These are phyloP conservation scores for Formica exsecta DNA, from an alignment of 1,140 invertebrate genomes.

Conservation along the genomic window DNA sequence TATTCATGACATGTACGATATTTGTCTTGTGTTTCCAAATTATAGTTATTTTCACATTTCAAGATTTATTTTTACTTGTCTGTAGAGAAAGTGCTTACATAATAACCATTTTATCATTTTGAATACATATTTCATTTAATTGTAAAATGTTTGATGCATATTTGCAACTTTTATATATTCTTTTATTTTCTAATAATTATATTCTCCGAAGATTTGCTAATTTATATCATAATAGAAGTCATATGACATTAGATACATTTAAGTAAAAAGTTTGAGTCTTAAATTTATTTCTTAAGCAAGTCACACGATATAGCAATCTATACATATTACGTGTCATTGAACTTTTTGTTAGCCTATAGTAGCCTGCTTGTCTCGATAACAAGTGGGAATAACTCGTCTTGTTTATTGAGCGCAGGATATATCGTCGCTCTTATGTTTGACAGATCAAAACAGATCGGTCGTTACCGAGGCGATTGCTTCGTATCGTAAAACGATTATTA, in stretches of 20 bases:
- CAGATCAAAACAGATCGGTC: neutral
- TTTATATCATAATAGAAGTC: neutral
- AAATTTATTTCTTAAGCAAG: neutral
- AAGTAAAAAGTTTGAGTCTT: neutral
- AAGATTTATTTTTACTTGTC: neutral
- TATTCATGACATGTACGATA: neutral
- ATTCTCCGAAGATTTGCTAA: neutral
- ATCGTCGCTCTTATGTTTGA: neutral
- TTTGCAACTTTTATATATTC: neutral
- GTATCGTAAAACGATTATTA: conserved; percentile 49
- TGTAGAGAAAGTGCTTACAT: neutral
- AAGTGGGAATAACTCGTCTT: neutral
- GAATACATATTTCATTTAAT: neutral
- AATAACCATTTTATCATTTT: neutral
- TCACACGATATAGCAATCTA: neutral
- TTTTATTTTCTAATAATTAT: neutral
- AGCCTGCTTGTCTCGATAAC: neutral
- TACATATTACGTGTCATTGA: neutral
- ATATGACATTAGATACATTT: neutral
- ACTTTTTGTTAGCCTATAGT: neutral
- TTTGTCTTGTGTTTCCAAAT: neutral
- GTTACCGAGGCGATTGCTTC: neutral
- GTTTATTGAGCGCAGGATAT: neutral
- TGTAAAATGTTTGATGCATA: neutral
- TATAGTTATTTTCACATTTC: neutral